Conservation (phyloP, 2,888 invertebrate genomes). For the Conops quadrifasciatus region DNA sequence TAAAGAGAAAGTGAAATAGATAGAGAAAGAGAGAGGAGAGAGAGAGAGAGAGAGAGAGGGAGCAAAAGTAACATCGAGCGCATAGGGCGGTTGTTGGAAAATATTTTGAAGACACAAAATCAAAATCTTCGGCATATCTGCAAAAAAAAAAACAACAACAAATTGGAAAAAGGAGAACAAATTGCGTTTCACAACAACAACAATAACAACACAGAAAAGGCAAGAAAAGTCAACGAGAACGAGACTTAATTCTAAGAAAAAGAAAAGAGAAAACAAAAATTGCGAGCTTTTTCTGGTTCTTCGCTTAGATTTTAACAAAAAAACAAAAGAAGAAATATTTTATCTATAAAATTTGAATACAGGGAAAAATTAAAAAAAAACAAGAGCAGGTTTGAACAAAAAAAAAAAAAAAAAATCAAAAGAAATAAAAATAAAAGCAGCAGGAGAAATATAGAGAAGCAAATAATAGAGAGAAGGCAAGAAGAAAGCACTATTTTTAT, state of each 20-base stretch:
- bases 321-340: constrained; percentile 14
- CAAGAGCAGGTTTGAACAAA: constrained; percentile 26
- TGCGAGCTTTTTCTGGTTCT: constrained; percentile 33
- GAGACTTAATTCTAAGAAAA: too few species aligned
- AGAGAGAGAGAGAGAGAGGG: constrained; percentile 12
- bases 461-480: constrained; percentile 8
- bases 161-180: constrained; percentile 9
- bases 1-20: neutral
- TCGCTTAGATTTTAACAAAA: constrained; percentile 22
- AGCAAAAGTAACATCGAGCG: neutral
- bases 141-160: neutral
- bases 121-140: too few species aligned
- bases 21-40: neutral
- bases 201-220: constrained; percentile 8
- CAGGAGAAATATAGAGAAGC: constrained; percentile 9
- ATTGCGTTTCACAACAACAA: neutral
- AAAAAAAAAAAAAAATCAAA: neutral
- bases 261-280: neutral
- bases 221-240: constrained; percentile 9
- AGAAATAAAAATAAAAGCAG: neutral
- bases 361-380: constrained; percentile 27
- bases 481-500: constrained; percentile 39
- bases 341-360: constrained; percentile 7
- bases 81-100: too few species aligned
- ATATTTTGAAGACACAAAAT: too few species aligned